Evolutionary conservation across 2,797 vertebrate genomes (phyloP), one percentile per base, ranked within the genome.

Genomic region (Sebastes itinus): DNA sequence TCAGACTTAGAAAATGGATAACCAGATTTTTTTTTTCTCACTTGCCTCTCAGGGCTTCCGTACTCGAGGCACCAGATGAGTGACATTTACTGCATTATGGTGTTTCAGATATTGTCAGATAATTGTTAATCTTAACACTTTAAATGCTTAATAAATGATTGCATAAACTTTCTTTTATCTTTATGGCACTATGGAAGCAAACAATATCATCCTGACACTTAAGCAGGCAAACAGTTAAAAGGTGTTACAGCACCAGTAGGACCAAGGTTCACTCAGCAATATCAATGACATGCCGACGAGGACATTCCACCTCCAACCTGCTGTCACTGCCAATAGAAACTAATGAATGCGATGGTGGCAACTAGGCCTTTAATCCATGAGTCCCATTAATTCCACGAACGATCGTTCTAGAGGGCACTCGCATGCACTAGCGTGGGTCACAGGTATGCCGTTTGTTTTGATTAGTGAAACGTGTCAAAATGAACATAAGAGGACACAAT

Each of bases 131-230:
- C 6, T 11, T 33, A 35, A 35, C 33, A 61, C 14, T 66, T 66
- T 55, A 59, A 58, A 38, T 61, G 42, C 7, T n/a, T 64, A 18
- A 63, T 8, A 33, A 28, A 86, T 65, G 90, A 92, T 27, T 92
- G 86, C 77, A 89, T 86, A 84, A 89, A 91, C 80, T 56, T 76
- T 72, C 35, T n/a, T 55, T 56, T 16, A 18, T 27, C 33, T 71
- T 67, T 74, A 46, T 58, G 74, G 67, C 59, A 68, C 62, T 16
- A 3, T 35, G 18, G 52, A n/a, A 61, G 28, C 62, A 70, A 71
- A 77, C 33, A 42, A 7, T 22, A 22, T 20, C 8, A 25, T 13
- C 18, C 25, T n/a, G 62, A 30, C 32, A 16, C n/a, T 55, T 7
- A 10, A 46, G 52, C 3, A 23, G 11, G 12, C 5, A 11, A 46